Evolutionary conservation across 2,888 invertebrate species (phyloP).

Genomic region (Amblyjoppa proteus): DNA sequence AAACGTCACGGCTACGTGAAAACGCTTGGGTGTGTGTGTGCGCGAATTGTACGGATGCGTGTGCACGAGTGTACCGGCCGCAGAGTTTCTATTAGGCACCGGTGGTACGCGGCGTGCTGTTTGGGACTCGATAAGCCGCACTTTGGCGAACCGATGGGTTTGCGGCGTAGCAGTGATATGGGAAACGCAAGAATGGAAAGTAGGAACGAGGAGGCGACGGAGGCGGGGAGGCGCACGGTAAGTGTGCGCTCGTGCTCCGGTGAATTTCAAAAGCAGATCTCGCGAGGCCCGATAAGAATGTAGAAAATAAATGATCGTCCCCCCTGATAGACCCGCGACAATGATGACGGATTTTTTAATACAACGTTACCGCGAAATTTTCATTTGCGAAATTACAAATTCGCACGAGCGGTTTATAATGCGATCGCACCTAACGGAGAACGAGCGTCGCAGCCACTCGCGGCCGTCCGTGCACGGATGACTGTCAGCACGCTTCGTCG

Average conservation of each 20-base stretch:
- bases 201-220: not conserved
- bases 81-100: constrained; percentile 63
- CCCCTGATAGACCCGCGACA: constrained; percentile 23
- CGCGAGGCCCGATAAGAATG: constrained; percentile 1
- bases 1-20: constrained; percentile 49
- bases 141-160: constrained; percentile 72
- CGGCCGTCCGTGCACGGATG: not conserved
- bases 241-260: not conserved
- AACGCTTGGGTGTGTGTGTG: constrained; percentile 17
- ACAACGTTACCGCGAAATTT: constrained; percentile 10
- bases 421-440: constrained; percentile 37
- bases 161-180: constrained; percentile 46
- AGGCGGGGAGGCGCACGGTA: not conserved
- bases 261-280: constrained; percentile 18
- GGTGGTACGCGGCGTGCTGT: constrained; percentile 67
- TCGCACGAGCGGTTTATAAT: constrained; percentile 36
- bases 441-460: constrained; percentile 18
- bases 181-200: constrained; percentile 35
- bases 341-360: constrained; percentile 63
- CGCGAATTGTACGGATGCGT: not conserved
- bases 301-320: constrained; percentile 27
- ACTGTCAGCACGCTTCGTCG: constrained; percentile 65
- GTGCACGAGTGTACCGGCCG: constrained; percentile 21
- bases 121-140: constrained; percentile 80
- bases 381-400: constrained; percentile 44